phyloP scores from a whole-genome alignment of 2,113 vertebrate species.

The Burhinus bistriatus region DNA sequence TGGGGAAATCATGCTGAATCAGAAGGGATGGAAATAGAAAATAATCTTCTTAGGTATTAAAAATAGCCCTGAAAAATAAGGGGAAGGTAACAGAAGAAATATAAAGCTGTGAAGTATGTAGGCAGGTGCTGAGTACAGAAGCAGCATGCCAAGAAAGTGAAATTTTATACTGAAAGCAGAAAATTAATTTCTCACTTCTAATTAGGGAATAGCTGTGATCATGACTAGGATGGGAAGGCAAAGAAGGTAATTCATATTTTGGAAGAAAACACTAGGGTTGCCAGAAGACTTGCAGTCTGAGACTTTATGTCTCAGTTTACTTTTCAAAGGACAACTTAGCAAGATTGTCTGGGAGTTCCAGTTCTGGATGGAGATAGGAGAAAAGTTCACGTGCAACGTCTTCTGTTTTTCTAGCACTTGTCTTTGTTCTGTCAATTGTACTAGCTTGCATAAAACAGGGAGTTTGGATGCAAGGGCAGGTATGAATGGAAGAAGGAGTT shows the following conservation, averaged over 20 bases:
- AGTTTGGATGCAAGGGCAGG: background rate
- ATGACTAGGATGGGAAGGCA: background rate
- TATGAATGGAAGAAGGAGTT: background rate
- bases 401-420: background rate
- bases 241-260: background rate
- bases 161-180: background rate
- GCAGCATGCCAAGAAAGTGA: background rate
- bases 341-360: background rate
- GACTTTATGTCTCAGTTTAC: background rate
- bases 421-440: background rate
- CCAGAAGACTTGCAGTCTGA: background rate
- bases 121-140: constrained; percentile 1
- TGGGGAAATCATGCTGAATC: background rate
- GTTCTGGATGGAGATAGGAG: background rate
- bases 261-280: background rate
- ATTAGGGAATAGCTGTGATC: background rate
- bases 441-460: background rate
- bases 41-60: background rate
- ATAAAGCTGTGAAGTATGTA: background rate
- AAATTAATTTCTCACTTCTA: constrained; percentile 2
- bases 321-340: background rate
- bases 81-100: background rate
- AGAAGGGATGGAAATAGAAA: background rate
- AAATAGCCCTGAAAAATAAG: constrained; percentile 9
- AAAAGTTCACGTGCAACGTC: background rate